Conservation (phyloP, 2,797 vertebrate species). For the Enteromius radiatus region DNA sequence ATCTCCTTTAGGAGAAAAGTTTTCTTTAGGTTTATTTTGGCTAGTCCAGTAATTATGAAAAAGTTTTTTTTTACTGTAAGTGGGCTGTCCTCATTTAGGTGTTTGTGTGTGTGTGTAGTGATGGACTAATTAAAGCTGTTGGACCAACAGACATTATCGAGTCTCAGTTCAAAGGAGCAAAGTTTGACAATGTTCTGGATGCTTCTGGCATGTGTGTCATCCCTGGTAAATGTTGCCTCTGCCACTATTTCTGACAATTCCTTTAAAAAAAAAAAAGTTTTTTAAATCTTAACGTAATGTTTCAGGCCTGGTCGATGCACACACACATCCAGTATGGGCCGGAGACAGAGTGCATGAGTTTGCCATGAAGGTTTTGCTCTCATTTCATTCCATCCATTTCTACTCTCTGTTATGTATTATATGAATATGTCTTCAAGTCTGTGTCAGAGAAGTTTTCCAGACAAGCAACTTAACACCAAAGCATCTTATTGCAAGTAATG, state of each 20-base stretch:
- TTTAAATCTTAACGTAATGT: conserved; percentile 16
- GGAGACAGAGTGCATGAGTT: conserved; percentile 97
- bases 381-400: not conserved
- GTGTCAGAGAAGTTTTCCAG: not conserved
- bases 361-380: conserved; percentile 89
- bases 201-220: conserved; percentile 91
- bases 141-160: conserved; percentile 82
- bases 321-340: conserved; percentile 97
- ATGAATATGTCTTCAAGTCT: not conserved
- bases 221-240: conserved; percentile 80
- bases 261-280: not conserved
- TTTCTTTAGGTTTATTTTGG: not conserved
- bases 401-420: not conserved
- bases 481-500: not conserved
- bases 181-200: conserved; percentile 88
- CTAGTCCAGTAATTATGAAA: not conserved
- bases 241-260: not conserved
- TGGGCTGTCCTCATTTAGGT: not conserved
- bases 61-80: not conserved
- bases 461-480: not conserved
- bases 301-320: conserved; percentile 93
- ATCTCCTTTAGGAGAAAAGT: not conserved
- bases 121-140: conserved; percentile 88
- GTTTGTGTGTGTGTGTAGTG: conserved; percentile 69
- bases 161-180: conserved; percentile 76